phyloP scores from a whole-genome alignment of 2,888 invertebrate genomes.

The Strigamia transsilvanica region DNA sequence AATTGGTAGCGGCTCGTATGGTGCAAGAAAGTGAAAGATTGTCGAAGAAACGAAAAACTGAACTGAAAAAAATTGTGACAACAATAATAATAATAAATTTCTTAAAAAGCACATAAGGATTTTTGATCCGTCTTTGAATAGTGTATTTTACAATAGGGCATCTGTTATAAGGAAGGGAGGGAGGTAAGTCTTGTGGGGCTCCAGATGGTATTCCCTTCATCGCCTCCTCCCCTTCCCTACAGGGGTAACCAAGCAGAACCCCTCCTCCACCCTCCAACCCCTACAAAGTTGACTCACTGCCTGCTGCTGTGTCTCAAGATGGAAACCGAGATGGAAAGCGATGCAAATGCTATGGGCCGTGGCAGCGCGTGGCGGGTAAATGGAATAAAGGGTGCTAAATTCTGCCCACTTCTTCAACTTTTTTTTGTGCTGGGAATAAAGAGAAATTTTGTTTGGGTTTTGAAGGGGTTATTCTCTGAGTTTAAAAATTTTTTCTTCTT shows the following conservation, averaged over 20 bases:
- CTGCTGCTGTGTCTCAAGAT: constrained; percentile 48
- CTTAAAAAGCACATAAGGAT: constrained; percentile 5
- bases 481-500: constrained; percentile 24
- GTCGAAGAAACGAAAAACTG: neutral
- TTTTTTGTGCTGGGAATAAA: neutral
- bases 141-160: constrained; percentile 33
- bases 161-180: constrained; percentile 31
- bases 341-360: neutral
- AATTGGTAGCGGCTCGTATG: neutral
- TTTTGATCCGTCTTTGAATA: constrained; percentile 33
- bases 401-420: neutral
- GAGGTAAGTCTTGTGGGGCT: constrained; percentile 33
- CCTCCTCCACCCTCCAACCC: constrained; percentile 34
- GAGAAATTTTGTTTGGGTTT: too few relatives aligned
- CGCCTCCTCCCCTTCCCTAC: constrained; percentile 37
- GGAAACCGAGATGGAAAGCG: constrained; percentile 35
- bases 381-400: neutral
- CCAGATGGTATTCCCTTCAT: constrained; percentile 41
- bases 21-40: neutral
- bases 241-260: constrained; percentile 48
- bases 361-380: neutral
- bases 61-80: neutral
- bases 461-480: neutral
- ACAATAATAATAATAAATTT: neutral
- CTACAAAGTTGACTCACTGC: constrained; percentile 43